A percentile compares a stretch with the other conserved stretches of the same genome.
phyloP scores from a whole-genome alignment of 2,113 vertebrate species.

The Lates calcarifer region DNA sequence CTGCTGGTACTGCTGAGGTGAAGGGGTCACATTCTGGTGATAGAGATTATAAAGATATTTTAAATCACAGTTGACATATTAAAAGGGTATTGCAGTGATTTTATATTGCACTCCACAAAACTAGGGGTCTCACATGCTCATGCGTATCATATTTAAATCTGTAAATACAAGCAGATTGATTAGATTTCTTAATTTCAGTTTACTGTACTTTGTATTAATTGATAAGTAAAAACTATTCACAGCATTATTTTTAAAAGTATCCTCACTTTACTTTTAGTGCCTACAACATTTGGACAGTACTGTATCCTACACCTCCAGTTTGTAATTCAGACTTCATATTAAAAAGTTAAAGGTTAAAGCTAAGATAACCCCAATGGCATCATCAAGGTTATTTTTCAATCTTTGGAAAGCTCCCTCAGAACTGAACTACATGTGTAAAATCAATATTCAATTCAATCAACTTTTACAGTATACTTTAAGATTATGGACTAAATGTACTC shows the following conservation, averaged over 20 bases:
- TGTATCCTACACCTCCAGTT: no score
- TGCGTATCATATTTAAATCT: no score
- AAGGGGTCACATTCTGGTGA: slow-evolving; percentile 78
- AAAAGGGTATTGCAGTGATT: not conserved
- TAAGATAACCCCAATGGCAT: not conserved
- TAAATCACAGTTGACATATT: not conserved
- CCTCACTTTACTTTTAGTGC: no score
- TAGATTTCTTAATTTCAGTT: no score
- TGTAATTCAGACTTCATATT: not conserved
- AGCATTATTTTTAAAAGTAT: no score
- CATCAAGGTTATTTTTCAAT: not conserved
- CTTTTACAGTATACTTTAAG: no score
- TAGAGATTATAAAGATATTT: not conserved
- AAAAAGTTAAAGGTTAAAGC: no score
- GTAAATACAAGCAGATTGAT: no score
- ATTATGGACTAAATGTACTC: not conserved
- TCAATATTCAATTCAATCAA: no score
- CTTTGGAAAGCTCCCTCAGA: not conserved
- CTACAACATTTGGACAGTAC: no score
- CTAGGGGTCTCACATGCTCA: not conserved
- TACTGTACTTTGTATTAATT: no score
- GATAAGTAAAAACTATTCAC: no score
- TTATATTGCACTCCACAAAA: not conserved
- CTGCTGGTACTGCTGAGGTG: slow-evolving; percentile 83
- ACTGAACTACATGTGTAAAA: not conserved